Evolutionary conservation across 1,140 invertebrate genomes (phyloP).

Genomic region (Polypedilum pembai): DNA sequence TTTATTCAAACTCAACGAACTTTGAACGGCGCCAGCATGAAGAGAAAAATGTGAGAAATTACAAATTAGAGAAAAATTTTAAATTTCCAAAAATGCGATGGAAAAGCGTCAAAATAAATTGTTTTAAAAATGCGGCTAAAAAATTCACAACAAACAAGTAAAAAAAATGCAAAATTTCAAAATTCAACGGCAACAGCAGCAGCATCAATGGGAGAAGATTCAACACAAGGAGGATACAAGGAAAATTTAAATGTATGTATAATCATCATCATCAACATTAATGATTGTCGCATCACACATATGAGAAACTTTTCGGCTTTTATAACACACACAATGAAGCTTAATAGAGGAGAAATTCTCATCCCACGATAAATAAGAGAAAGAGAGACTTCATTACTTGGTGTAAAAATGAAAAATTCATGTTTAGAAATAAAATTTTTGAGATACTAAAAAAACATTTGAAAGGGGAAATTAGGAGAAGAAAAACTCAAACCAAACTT

Average conservation of each 20-base stretch:
- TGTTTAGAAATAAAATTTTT: too few relatives aligned
- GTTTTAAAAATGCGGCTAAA: neutral
- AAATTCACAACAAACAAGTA: neutral
- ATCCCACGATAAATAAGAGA: too few relatives aligned
- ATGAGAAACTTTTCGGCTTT: neutral
- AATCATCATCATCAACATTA: constrained; percentile 24
- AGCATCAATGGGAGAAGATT: neutral
- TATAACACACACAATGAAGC: neutral
- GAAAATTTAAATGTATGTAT: neutral
- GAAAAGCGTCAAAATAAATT: constrained; percentile 12
- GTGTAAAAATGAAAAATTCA: too few relatives aligned
- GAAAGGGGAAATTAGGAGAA: too few relatives aligned
- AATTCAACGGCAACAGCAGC: neutral
- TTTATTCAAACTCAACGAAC: constrained; percentile 11
- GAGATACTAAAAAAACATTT: too few relatives aligned
- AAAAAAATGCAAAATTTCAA: neutral
- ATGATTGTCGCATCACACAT: neutral
- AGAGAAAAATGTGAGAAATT: neutral
- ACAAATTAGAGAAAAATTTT: neutral
- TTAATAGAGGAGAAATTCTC: neutral
- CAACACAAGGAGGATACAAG: neutral
- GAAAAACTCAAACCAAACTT: too few relatives aligned
- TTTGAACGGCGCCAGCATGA: neutral
- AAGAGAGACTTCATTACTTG: neutral
- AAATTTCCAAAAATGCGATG: neutral